Percentiles rank a stretch among this genome's conserved stretches.
Conservation (phyloP, 2,888 invertebrate species). For the Allacma fusca region DNA sequence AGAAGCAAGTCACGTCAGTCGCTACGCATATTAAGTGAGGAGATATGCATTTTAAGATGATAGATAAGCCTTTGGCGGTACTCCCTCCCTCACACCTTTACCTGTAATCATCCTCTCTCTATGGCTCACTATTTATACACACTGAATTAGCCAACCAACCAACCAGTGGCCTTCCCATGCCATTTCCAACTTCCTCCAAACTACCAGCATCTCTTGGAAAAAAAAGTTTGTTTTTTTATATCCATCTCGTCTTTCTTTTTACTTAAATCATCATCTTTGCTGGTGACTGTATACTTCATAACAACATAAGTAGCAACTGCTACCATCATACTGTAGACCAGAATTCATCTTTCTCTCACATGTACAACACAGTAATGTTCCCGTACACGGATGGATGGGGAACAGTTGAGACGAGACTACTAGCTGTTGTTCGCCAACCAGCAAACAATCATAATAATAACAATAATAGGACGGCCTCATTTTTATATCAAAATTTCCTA, state of each 20-base stretch:
- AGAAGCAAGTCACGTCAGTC: slow-evolving; percentile 57
- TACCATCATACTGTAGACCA: no score
- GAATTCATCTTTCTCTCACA: not conserved
- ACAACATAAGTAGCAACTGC: slow-evolving; percentile 1
- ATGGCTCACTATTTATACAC: slow-evolving; percentile 45
- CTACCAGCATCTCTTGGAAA: slow-evolving; percentile 33
- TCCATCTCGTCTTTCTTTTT: slow-evolving; percentile 28
- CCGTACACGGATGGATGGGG: slow-evolving; percentile 4
- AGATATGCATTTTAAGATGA: slow-evolving; percentile 60
- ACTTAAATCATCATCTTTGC: slow-evolving; percentile 33
- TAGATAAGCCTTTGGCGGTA: slow-evolving; percentile 53
- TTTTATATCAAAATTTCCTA: slow-evolving; percentile 45
- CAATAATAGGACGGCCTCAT: slow-evolving; percentile 39
- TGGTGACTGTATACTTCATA: slow-evolving; percentile 16
- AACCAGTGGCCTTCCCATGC: slow-evolving; percentile 46
- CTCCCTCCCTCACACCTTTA: slow-evolving; percentile 40
- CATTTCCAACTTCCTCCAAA: slow-evolving; percentile 43
- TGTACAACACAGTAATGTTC: not conserved
- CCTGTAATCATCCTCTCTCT: slow-evolving; percentile 46
- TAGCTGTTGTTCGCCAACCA: slow-evolving; percentile 17
- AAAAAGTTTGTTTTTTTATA: slow-evolving; percentile 17
- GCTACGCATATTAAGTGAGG: slow-evolving; percentile 57
- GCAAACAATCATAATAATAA: slow-evolving; percentile 40
- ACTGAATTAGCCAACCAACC: slow-evolving; percentile 45
- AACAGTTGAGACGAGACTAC: not conserved